Evolutionary conservation across 2,113 vertebrate species (phyloP).

Genomic region (Perca fluviatilis): DNA sequence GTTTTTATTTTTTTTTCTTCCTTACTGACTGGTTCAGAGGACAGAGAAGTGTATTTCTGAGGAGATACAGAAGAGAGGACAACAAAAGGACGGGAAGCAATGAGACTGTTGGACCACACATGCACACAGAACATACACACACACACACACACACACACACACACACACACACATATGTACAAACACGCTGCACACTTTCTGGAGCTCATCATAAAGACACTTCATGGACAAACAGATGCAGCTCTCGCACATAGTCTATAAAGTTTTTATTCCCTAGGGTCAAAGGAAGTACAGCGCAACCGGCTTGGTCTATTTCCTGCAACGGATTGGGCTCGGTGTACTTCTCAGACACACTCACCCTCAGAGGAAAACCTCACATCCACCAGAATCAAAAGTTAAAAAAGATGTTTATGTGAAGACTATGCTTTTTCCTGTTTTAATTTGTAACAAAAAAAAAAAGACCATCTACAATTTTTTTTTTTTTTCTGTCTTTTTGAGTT

Average conservation of each 20-base stretch:
- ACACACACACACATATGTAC: conserved; percentile 14
- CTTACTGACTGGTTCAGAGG: conserved; percentile 67
- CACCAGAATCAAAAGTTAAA: conserved; percentile 62
- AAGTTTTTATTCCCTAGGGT: conserved; percentile 54
- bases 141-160: conserved; percentile 22
- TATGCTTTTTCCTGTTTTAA: conserved; percentile 61
- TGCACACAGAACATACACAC: not conserved
- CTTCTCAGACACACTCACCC: conserved; percentile 24
- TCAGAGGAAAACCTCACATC: conserved; percentile 49
- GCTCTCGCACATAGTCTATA: conserved; percentile 55
- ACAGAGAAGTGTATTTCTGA: conserved; percentile 43
- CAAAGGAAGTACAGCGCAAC: conserved; percentile 27
- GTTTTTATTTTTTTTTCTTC: conserved; percentile 43
- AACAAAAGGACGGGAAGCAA: conserved; percentile 7
- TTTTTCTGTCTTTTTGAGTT: conserved; percentile 58
- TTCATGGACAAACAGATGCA: conserved; percentile 52
- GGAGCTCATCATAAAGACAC: conserved; percentile 46
- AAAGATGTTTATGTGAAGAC: conserved; percentile 73
- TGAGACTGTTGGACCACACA: conserved; percentile 24
- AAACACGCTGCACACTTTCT: conserved; percentile 43
- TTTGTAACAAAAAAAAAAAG: conserved; percentile 73
- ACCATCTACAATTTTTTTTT: conserved; percentile 61
- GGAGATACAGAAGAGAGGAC: conserved; percentile 24
- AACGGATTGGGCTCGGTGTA: conserved; percentile 11
- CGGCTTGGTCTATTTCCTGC: conserved; percentile 37